Percentiles rank a stretch among this genome's conserved stretches.
phyloP scores from a whole-genome alignment of 2,113 vertebrate genomes.

The Peromyscus maniculatus region DNA sequence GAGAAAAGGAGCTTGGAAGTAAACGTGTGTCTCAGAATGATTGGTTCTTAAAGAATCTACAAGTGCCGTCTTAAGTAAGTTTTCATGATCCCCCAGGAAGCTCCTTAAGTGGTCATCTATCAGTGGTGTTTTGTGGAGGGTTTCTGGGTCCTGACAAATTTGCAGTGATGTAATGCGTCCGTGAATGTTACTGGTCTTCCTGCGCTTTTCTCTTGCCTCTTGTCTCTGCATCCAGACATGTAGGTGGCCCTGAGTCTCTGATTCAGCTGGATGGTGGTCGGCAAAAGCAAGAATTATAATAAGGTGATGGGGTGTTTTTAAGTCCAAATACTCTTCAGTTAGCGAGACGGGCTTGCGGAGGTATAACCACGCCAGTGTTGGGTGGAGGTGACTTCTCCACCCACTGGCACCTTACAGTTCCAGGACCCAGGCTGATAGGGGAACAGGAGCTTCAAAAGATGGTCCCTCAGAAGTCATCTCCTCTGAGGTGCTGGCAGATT shows the following conservation, averaged over 20 bases:
- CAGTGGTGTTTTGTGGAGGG: not conserved
- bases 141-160: not conserved
- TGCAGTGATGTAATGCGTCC: not conserved
- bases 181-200: not conserved
- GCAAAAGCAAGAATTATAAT: not conserved
- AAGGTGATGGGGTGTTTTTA: not conserved
- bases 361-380: rapidly evolving
- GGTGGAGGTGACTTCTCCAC: not conserved
- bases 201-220: not conserved
- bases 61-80: not conserved
- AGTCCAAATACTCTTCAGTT: not conserved
- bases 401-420: not conserved
- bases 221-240: not conserved
- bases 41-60: conserved; percentile 5
- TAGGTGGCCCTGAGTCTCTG: not conserved
- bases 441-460: not conserved
- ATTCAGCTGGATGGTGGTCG: not conserved
- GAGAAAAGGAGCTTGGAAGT: not conserved
- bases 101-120: not conserved
- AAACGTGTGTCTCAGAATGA: not conserved
- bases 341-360: not conserved
- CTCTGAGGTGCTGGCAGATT: not conserved
- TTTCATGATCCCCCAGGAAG: not conserved
- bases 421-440: not conserved
- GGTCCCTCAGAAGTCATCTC: not conserved